These are phyloP conservation scores for Drosophila mettleri DNA, from an alignment of 2,888 invertebrate species.

Conservation along the genomic window DNA sequence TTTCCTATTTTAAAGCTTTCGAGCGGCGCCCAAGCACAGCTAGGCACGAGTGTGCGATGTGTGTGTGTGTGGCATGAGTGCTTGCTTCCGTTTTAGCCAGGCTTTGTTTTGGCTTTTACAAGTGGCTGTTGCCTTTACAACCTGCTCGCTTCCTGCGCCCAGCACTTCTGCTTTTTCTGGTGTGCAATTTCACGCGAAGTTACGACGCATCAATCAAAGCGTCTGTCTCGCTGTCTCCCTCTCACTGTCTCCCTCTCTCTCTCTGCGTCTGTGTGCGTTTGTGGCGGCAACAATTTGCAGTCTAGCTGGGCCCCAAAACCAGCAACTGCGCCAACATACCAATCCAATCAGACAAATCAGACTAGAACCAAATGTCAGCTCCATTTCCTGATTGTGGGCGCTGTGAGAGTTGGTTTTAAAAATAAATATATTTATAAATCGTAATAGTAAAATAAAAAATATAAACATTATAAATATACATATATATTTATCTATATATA, in stretches of 20 bases:
- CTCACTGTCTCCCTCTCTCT: neutral
- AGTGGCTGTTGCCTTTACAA: slow-evolving; percentile 36
- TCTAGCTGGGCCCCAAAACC: slow-evolving; percentile 15
- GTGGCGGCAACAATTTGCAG: slow-evolving; percentile 23
- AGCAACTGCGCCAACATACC: slow-evolving; percentile 2
- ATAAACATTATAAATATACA: too few species aligned
- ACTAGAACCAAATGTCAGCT: slow-evolving; percentile 1
- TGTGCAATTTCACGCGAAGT: slow-evolving; percentile 78
- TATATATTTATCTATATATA: too few species aligned
- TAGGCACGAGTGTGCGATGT: slow-evolving; percentile 2
- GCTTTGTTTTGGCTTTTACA: slow-evolving; percentile 50
- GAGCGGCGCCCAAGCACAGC: slow-evolving; percentile 17
- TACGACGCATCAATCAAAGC: slow-evolving; percentile 76
- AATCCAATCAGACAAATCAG: slow-evolving; percentile 20
- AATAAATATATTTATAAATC: neutral
- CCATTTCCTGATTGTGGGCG: neutral
- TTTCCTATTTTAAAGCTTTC: slow-evolving; percentile 76
- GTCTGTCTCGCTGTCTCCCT: slow-evolving; percentile 9
- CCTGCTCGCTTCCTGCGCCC: slow-evolving; percentile 3
- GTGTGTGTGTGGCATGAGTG: slow-evolving; percentile 42
- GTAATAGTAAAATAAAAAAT: too few species aligned
- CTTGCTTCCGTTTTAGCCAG: slow-evolving; percentile 59
- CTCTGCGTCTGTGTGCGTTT: slow-evolving; percentile 5
- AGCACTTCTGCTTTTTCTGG: slow-evolving; percentile 34
- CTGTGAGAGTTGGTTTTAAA: neutral